Base-by-base conservation (phyloP, 2,113 vertebrate species). In the Cavia aperea region DNA sequence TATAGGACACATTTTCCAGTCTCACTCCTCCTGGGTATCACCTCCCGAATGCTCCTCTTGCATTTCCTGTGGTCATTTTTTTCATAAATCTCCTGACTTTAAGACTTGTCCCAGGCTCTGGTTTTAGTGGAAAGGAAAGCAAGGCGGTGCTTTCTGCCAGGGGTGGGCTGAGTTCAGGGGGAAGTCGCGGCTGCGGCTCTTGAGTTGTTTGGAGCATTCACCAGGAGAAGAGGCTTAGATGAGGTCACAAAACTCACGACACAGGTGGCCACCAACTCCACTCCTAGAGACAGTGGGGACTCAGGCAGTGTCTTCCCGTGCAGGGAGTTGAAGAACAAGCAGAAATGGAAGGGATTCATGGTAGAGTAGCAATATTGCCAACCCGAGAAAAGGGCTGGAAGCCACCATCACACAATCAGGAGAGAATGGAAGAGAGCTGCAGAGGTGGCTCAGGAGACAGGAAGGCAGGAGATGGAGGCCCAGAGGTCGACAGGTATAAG, bases 161-260 rank as follows among this genome's bases (percentile, higher is more conserved):
- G 29, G 54, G 4, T 23, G 11, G 12, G 14, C 5, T 16, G 33
- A 46, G 21, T 21, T 63, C 21, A 54, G 63, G 43, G 39, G 19
- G 33, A 14, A 21, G 36, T 29, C 33, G 9, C 6, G 11, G 54
- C n/a, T 2, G 33, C 33, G 1, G 7, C 14, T 62, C 5, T 2
- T 29, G 15, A 49, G 39, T 54, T 0, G 2, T 68, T 65, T 89
- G 81, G 24, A 81, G 49, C 18, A 89, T 31, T 58, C 13, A 51
- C 0, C 2, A 3, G 10, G 6, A 19, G 33, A 51, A 51, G 18
- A 16, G 46, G 16, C 43, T 21, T 49, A 8, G 5, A n/a, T 36
- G 51, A 84, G 26, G 70, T 36, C 65, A 68, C 8, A 58, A 56
- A 54, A 36, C 46, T 1, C n/a, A 5, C 5, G 23, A 77, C 70